Evolutionary conservation across 2,888 invertebrate species (phyloP), one percentile per base, ranked within the genome.

Genomic region (Kuschelorhynchus macadamiae): DNA sequence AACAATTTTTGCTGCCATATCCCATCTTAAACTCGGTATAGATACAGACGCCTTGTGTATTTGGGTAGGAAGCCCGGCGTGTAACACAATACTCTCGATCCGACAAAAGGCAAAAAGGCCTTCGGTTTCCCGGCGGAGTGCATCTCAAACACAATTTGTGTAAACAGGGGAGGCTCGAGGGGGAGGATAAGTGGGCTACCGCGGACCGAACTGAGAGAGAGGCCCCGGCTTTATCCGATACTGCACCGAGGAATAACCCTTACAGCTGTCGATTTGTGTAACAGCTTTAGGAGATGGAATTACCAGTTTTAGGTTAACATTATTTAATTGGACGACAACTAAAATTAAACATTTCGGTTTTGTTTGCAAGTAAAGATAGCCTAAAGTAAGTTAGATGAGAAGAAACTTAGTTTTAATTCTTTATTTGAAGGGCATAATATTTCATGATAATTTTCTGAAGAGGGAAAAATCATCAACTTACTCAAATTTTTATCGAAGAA

Each of bases 81-180:
- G 65, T 46, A 66, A 66, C 66, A 53, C 60, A 52, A 66, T 59
- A 66, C 66, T n/a, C n/a, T n/a, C n/a, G n/a, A n/a, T 21, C 66
- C 60, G 66, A 66, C 66, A 66, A 66, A 66, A 67, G 55, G 67
- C 67, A 49, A 67, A 67, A 67, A 67, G 67, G 61, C 55, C 67
- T 67, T 61, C 55, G 61, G 61, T 67, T 67, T 67, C 67, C 61
- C 67, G 61, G 18, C 56, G 61, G 67, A 67, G 67, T 67, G 67
- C 67, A 67, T 67, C 67, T 67, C 67, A 67, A 67, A 67, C 61
- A 67, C 67, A 61, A 67, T 67, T 67, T 67, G 67, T 67, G 67
- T 62, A 60, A 67, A 67, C 67, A 67, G 57, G 57, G 42, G 63
- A 20, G 32, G 46, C 33, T 9, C 18, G 32, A 16, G 50, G 33